A percentile compares a stretch with the other conserved stretches of the same genome.
phyloP scores from a whole-genome alignment of 2,888 invertebrate species.

The Drosophila seclusa region DNA sequence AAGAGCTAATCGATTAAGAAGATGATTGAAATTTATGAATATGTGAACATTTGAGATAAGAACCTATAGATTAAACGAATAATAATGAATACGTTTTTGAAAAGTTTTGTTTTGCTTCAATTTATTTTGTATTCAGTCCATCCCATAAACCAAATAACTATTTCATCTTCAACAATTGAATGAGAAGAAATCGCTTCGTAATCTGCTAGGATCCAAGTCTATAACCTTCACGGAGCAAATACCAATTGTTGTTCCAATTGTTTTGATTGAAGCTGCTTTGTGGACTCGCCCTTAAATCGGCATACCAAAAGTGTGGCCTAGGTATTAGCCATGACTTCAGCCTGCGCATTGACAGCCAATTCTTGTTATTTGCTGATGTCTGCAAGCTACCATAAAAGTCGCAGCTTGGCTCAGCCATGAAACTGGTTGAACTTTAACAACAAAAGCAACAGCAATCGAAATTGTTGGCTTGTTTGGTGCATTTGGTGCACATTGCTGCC shows the following conservation, averaged over 20 bases:
- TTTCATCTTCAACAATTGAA: neutral
- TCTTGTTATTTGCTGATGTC: constrained; percentile 71
- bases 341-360: constrained; percentile 64
- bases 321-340: constrained; percentile 60
- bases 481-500: constrained; percentile 78
- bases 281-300: constrained; percentile 25
- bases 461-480: constrained; percentile 55
- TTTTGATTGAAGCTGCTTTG: neutral
- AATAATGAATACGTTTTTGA: neutral
- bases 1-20: neutral
- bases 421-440: constrained; percentile 63
- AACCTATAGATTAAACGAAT: neutral
- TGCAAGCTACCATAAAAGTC: constrained; percentile 75
- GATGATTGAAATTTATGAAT: neutral
- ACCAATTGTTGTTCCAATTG: neutral
- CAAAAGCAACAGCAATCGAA: constrained; percentile 40
- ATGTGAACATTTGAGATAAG: neutral
- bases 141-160: neutral
- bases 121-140: neutral
- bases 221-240: neutral
- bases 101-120: neutral
- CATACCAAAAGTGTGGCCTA: constrained; percentile 39
- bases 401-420: constrained; percentile 43
- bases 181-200: neutral
- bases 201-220: neutral